A percentile compares a stretch with the other conserved stretches of the same genome.
These are phyloP conservation scores for Xestoiulus laeticollis DNA, from an alignment of 2,888 invertebrate genomes.

Conservation along the genomic window DNA sequence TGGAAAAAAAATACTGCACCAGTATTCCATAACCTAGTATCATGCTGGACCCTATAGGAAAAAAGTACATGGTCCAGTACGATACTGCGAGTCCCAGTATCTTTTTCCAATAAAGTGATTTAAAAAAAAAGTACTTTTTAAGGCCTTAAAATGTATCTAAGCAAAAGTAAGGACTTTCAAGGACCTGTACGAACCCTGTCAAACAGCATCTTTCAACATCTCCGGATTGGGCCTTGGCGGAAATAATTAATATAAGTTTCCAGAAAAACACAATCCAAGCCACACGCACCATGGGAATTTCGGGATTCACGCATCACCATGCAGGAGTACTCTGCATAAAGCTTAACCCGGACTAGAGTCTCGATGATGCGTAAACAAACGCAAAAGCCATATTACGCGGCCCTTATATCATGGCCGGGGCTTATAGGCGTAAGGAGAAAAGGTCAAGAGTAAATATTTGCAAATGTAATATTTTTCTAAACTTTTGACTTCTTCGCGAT, in stretches of 20 bases:
- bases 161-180: no score
- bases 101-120: no score
- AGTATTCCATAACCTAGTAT: no score
- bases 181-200: no score
- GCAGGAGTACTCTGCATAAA: neutral
- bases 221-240: neutral
- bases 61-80: no score
- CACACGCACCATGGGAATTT: neutral
- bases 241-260: neutral
- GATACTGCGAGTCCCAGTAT: no score
- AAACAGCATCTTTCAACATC: neutral
- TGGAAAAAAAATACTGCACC: no score
- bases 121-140: no score
- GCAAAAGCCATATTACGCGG: neutral
- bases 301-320: neutral
- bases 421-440: neutral
- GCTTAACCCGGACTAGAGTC: neutral
- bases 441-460: conserved; percentile 12
- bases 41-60: no score
- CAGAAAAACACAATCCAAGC: neutral
- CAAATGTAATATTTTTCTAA: neutral
- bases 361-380: neutral
- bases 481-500: neutral
- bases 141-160: no score
- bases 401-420: neutral